These are phyloP conservation scores for Hozukius guyotensis DNA, from an alignment of 2,797 vertebrate genomes.

Conservation along the genomic window DNA sequence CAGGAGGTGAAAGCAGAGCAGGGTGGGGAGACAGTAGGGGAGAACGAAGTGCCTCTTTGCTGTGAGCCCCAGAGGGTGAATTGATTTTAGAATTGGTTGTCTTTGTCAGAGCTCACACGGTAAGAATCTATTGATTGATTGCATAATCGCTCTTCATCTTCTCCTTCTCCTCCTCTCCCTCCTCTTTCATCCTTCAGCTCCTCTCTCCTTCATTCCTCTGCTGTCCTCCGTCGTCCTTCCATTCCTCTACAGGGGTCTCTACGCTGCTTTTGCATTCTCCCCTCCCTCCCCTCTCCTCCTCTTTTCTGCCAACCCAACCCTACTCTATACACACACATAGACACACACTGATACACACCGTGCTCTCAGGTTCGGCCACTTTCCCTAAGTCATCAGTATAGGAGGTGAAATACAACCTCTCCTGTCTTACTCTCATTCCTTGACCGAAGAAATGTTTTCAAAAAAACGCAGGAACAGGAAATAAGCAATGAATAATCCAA, in stretches of 20 bases:
- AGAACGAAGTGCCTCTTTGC: neutral
- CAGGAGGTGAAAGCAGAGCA: neutral
- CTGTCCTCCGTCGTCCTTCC: neutral
- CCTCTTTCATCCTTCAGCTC: neutral
- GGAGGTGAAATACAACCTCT: constrained; percentile 42
- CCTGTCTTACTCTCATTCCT: neutral
- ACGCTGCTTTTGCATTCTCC: neutral
- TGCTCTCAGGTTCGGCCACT: constrained; percentile 23
- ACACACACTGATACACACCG: constrained; percentile 6
- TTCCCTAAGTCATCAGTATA: constrained; percentile 33
- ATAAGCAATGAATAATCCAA: neutral
- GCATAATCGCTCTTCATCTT: constrained; percentile 20
- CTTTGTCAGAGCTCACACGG: constrained; percentile 41
- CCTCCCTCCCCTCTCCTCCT: neutral
- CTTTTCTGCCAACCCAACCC: neutral
- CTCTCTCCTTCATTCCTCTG: neutral
- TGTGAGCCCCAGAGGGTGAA: constrained; percentile 14
- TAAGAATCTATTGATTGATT: constrained; percentile 50
- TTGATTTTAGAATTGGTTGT: constrained; percentile 54
- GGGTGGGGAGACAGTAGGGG: neutral
- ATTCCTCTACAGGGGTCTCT: neutral
- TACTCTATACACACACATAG: neutral
- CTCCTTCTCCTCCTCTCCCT: neutral
- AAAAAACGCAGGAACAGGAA: constrained; percentile 3
- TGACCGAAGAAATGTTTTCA: neutral